Evolutionary conservation across 2,113 vertebrate species (phyloP), one percentile per base, ranked within the genome.

Genomic region (Caretta caretta): DNA sequence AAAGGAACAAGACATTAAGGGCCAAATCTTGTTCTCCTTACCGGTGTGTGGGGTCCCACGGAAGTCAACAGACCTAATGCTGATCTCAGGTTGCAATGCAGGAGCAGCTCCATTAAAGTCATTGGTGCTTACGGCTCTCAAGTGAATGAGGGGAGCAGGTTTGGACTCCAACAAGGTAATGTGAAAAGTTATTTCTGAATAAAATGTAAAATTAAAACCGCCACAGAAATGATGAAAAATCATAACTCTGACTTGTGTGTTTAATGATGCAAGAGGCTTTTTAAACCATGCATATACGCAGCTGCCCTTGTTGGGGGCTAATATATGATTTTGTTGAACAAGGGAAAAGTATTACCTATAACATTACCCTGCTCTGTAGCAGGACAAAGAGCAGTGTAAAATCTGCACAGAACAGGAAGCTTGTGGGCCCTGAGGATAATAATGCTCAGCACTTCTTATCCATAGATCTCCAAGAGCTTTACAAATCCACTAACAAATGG

Each of bases 91-190:
- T 56, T 86, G 42, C 65, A 88, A 88, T 72, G 84, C 69, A 72
- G 84, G 75, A 95, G 84, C 51, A 83, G 88, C 90, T 94, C 69
- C 56, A 62, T 76, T 84, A 12, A 90, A 93, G 42, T 57, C 53
- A 80, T 69, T 0, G 0, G 9, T 88, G 24, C 51, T 88, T 51
- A 11, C 8, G 90, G 59, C 10, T 16, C 5, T 0, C 0, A 75
- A 80, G 89, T 16, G 22, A 35, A 95, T 90, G 50, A 6, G 5
- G 1, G 90, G 48, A 86, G 2, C 27, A 83, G 38, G 35, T 92
- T 93, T 87, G 87, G 78, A 24, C 56, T 86, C 9, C 8, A 80
- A 51, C 49, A 65, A 46, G 29, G 89, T 80, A 85, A 83, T 0
- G 5, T 1, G 65, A 1, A 7, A 2, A 10, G 10, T 72, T 3